Base-by-base conservation (phyloP, 2,797 vertebrate genomes). In the Erethizon dorsatum region DNA sequence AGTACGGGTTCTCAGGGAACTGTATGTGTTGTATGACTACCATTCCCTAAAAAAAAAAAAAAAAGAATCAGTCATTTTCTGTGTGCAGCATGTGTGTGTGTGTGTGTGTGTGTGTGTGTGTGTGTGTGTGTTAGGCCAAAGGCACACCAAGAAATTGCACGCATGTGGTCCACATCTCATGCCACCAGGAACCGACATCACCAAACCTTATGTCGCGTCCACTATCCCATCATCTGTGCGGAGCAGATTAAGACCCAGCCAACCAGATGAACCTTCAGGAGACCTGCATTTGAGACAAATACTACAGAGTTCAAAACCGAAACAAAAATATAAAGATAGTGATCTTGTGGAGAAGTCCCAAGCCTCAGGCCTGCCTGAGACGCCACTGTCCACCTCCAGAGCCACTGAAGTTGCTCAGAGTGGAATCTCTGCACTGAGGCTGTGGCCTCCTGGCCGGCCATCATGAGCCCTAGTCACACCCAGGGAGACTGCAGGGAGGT, bases 401-500 rank as follows among this genome's bases (percentile, higher is more conserved):
- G 54, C 71, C 77, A 12, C 33, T 78, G 83, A 84, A 54, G 88
- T 45, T 59, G 83, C 93, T 96, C 83, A 11, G 14, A 7, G 6
- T 0, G 0, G 31, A 17, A n/a, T 45, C 65, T 73, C 6, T 73
- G 6, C 33, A 3, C 80, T 85, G 91, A 24, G 59, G 83, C 24
- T 67, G 37, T n/a, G 50, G 79, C 89, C 96, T 96, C 94, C 92
- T 80, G 75, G 71, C n/a, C 1, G 52, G 84, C 50, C 24, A 56
- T 69, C 83, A 87, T 31, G 71, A 89, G 57, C 26, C 28, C 45
- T 0, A 4, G 2, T 6, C 13, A 10, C 1, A 28, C 57, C 13
- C 33, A 0, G 4, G 17, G 52, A 37, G 83, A 57, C 67, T 24
- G 3, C n/a, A 10, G 71, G 63, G 33, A 18, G 17, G 37, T 41